phyloP scores from a whole-genome alignment of 2,888 invertebrate genomes.

The Diploptera punctata region DNA sequence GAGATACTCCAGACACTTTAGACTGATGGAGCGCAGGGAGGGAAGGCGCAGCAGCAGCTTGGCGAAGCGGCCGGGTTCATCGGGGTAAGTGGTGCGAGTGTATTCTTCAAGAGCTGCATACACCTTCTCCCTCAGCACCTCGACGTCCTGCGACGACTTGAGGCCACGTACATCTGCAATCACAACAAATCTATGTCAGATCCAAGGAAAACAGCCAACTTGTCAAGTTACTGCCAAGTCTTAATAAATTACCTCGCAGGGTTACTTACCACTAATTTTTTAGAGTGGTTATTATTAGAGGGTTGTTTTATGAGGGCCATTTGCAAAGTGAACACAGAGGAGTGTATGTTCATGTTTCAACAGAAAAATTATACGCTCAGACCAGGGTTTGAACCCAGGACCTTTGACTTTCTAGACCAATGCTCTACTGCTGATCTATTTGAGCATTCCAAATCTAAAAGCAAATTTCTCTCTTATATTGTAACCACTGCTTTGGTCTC shows the following conservation, averaged over 20 bases:
- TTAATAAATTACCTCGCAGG: too few relatives aligned
- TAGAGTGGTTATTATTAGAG: too few relatives aligned
- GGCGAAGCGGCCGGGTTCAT: constrained; percentile 94
- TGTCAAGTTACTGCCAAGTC: background rate
- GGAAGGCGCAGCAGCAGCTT: constrained; percentile 90
- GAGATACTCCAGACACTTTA: constrained; percentile 93
- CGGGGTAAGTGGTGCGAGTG: constrained; percentile 84
- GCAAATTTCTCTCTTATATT: too few relatives aligned
- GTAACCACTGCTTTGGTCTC: too few relatives aligned
- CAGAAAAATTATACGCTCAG: too few relatives aligned
- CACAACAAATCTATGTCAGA: constrained; percentile 6
- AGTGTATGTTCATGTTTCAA: background rate
- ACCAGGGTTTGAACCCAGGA: too few relatives aligned
- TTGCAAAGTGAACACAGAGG: background rate
- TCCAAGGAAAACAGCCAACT: background rate
- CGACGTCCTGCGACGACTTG: constrained; percentile 81
- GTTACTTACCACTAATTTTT: too few relatives aligned
- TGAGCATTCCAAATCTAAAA: too few relatives aligned
- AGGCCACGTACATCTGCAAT: constrained; percentile 85
- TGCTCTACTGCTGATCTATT: too few relatives aligned
- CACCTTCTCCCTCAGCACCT: constrained; percentile 89
- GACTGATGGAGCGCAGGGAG: constrained; percentile 87
- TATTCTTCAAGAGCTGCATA: constrained; percentile 97
- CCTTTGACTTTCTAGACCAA: too few relatives aligned
- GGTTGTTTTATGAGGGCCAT: too few relatives aligned